phyloP scores from a whole-genome alignment of 92 coral and sea anemone genomes.

The Parazoanthus darwini region DNA sequence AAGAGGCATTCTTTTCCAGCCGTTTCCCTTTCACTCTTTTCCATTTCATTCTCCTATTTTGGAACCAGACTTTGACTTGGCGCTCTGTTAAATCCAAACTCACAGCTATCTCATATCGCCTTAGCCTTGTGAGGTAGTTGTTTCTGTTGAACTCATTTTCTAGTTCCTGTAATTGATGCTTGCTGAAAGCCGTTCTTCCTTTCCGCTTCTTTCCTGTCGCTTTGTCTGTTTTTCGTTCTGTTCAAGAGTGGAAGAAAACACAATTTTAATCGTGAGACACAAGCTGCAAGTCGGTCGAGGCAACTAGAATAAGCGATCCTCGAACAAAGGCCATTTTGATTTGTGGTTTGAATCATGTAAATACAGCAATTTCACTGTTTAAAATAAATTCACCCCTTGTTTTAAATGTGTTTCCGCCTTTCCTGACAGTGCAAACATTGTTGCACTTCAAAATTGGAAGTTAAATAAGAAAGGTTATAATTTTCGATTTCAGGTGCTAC shows the following conservation, averaged over 20 bases:
- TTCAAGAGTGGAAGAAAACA: neutral
- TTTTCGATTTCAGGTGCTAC: neutral
- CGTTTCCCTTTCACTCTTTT: constrained; percentile 95
- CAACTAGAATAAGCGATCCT: neutral
- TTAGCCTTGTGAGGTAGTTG: constrained; percentile 92
- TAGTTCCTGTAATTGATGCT: constrained; percentile 98
- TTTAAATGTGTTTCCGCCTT: neutral
- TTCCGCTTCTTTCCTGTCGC: constrained; percentile 88
- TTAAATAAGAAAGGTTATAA: too few species aligned
- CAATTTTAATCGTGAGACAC: neutral
- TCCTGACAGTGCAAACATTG: neutral
- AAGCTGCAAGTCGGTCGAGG: neutral
- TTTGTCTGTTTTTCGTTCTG: constrained; percentile 73
- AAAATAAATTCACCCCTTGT: neutral
- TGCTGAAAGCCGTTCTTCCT: constrained; percentile 97
- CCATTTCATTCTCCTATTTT: constrained; percentile 99
- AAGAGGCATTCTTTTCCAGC: constrained; percentile 81
- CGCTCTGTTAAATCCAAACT: constrained; percentile 96
- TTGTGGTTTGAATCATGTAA: neutral
- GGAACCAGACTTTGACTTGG: constrained; percentile 99
- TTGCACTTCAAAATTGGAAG: neutral
- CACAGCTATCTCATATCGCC: constrained; percentile 98
- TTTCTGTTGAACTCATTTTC: constrained; percentile 98
- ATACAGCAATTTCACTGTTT: neutral
- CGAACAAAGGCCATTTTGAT: neutral